These are phyloP conservation scores for Andinoacara biseriatus DNA, from an alignment of 2,113 vertebrate genomes.

Conservation along the genomic window DNA sequence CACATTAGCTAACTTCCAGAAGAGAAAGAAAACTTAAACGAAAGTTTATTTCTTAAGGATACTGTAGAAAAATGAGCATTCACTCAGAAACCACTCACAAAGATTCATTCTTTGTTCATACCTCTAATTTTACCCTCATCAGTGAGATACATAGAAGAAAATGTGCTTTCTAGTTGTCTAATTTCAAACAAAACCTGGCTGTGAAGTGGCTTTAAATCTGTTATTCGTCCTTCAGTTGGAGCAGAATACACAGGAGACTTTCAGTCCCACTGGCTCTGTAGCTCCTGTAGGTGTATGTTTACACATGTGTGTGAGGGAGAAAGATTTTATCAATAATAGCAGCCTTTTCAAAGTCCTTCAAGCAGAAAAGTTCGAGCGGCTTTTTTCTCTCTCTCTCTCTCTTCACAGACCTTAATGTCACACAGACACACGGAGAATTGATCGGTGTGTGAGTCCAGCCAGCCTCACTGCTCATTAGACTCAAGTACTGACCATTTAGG, in stretches of 20 bases:
- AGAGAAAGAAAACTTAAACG: neutral
- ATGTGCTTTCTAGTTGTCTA: neutral
- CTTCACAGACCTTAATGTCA: neutral
- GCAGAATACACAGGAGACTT: neutral
- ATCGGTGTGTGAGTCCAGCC: slow-evolving; percentile 20
- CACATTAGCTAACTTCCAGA: neutral
- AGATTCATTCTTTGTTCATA: neutral
- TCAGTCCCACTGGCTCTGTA: neutral
- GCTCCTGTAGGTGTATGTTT: neutral
- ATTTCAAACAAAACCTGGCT: neutral
- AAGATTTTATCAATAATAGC: neutral
- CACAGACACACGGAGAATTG: neutral
- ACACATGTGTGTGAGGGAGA: neutral
- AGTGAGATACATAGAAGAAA: no score
- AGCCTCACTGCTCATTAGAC: slow-evolving; percentile 51
- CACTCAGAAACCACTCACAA: neutral
- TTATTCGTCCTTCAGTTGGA: neutral
- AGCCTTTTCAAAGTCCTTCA: neutral
- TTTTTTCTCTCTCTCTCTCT: neutral
- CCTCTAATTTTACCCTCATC: neutral
- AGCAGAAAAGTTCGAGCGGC: neutral
- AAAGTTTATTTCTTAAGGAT: no score
- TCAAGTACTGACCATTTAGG: slow-evolving; percentile 51
- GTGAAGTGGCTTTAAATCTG: neutral
- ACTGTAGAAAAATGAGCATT: neutral